Evolutionary conservation across 2,797 vertebrate genomes (phyloP), one percentile per base, ranked within the genome.

Genomic region (Phaenicophaeus curvirostris): DNA sequence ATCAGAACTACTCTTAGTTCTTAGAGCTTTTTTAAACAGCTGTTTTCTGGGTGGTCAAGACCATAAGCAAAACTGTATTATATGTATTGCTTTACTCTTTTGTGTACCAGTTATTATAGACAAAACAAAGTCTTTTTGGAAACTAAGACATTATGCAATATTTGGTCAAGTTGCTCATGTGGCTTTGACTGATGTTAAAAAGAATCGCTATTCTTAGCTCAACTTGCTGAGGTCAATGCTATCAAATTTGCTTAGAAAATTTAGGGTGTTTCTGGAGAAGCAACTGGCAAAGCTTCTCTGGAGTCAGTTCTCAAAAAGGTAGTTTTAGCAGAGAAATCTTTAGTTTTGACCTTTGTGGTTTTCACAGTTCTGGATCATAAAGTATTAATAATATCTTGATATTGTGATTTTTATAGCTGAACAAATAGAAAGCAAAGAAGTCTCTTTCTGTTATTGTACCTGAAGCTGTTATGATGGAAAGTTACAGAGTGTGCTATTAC

Each of bases 211-310:
- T 98, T 97, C 65, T 80, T 99, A 67, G 92, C 97, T 19, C 89
- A 28, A 77, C 94, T 99, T 79, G 95, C 98, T 24, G 93, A 98
- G 37, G 96, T 98, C 35, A 80, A 85, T 15, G 89, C 98, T 92
- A 99, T 99, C 95, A 96, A 97, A 15, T 98, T 97, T 95, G 89
- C 77, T 73, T 53, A 51, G 24, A 95, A 98, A 94, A 99, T 99
- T 91, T 98, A 98, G 88, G 98, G 99, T 96, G 95, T 99, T 90
- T 98, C 98, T 86, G 98, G 98, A 53, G 98, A 98, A 93, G 98
- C 98, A 30, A 98, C 98, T 55, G 98, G 98, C 95, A 98, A 99
- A 97, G 97, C 98, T 39, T 97, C 98, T 44, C 90, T 99, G 87
- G 98, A 98, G 91, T 94, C 55, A 48, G 97, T 98, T 90, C 96